Evolutionary conservation across 2,888 invertebrate genomes (phyloP), one percentile per base, ranked within the genome.

Genomic region (Strigamia transsilvanica): DNA sequence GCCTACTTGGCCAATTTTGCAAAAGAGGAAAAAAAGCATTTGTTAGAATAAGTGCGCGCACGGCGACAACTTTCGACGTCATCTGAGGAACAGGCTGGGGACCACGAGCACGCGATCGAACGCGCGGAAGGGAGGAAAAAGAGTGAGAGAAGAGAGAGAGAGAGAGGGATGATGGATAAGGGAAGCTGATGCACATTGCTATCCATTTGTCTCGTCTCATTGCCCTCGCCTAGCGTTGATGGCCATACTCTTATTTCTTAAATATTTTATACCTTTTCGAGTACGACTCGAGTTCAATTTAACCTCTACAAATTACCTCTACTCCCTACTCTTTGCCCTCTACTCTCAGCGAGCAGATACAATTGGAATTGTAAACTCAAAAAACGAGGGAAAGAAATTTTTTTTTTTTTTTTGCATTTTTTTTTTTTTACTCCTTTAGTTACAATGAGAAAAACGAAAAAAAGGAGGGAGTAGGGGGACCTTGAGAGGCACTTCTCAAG

Each of bases 161-260:
- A 4, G 38, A 2, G 51, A 51, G 51, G 51, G 51, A 51, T 51
- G 51, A 51, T 51, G 51, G 51, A 51, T 51, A 51, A 51, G 51
- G 51, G 51, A 51, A 51, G 51, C 51, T 51, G 51, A 51, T 51
- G 51, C 51, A 51, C 51, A 51, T 51, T 51, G 51, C 51, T 51
- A 51, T 51, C 51, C 51, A 51, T 51, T 51, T 51, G 51, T 51
- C 51, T 51, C 51, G 51, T 51, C 51, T 51, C 51, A 51, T 51
- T 51, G 51, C 51, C 51, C 51, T 51, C 51, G 51, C 51, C 51
- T 51, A 51, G 51, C 51, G 51, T 51, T 51, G 51, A 51, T 51
- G 51, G 51, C 51, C 51, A 51, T 51, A 51, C 51, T 51, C 51
- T 51, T 51, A 51, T 51, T 51, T 51, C 51, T 51, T 51, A 51